Evolutionary conservation across 2,797 vertebrate genomes (phyloP).

Genomic region (Meda fulgida): DNA sequence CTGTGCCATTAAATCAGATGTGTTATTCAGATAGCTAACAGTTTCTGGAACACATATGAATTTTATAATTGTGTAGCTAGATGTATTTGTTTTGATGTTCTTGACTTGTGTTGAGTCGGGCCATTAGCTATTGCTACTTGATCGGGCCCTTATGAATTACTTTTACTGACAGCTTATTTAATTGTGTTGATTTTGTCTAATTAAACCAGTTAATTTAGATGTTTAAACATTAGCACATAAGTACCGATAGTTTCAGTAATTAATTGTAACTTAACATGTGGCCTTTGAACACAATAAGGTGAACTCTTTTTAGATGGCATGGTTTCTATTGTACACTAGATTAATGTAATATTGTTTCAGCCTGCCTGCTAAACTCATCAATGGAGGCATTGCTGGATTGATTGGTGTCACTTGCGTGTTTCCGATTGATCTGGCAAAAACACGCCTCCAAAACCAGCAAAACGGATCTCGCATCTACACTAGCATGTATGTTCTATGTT

Average conservation of each 20-base stretch:
- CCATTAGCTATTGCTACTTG: neutral
- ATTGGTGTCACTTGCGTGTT: conserved; percentile 87
- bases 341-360: conserved; percentile 64
- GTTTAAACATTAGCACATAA: neutral
- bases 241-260: neutral
- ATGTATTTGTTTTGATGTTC: neutral
- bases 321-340: neutral
- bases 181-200: neutral
- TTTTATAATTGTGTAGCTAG: too few relatives aligned
- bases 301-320: neutral
- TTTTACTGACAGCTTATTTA: neutral
- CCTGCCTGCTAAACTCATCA: conserved; percentile 87
- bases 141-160: neutral
- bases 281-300: neutral
- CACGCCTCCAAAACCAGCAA: conserved; percentile 85
- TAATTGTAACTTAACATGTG: neutral
- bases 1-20: neutral
- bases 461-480: conserved; percentile 82
- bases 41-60: neutral
- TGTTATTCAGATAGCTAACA: neutral
- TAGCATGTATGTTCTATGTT: conserved; percentile 79
- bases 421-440: conserved; percentile 87
- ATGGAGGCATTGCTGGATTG: conserved; percentile 85
- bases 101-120: neutral
- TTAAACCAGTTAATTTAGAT: neutral